Evolutionary conservation across 2,797 vertebrate genomes (phyloP).

Genomic region (Amblyraja radiata): DNA sequence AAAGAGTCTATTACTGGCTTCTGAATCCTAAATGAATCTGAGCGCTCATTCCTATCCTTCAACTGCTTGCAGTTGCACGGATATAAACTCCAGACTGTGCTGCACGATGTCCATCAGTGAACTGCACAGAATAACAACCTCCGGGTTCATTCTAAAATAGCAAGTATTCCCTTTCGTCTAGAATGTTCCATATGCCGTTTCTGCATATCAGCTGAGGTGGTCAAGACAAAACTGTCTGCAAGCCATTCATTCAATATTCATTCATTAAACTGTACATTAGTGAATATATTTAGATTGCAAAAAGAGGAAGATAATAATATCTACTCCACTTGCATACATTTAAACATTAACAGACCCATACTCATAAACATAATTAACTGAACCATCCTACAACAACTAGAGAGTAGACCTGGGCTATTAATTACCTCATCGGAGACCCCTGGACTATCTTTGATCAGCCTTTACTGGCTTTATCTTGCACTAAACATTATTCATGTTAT

Average conservation of each 20-base stretch:
- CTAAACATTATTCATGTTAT: too few species aligned
- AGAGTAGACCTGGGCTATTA: too few species aligned
- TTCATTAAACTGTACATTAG: not conserved
- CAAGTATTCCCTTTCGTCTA: slow-evolving; percentile 25
- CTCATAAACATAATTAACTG: not conserved
- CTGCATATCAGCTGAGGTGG: slow-evolving; percentile 7
- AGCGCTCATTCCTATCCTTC: not conserved
- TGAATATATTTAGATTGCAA: not conserved
- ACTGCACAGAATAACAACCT: slow-evolving; percentile 2
- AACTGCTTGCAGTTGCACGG: not conserved
- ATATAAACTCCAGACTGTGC: slow-evolving; percentile 12
- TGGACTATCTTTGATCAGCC: too few species aligned
- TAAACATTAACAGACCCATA: not conserved
- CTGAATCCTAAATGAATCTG: not conserved
- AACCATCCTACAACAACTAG: too few species aligned
- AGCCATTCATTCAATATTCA: slow-evolving; percentile 18
- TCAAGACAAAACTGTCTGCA: slow-evolving; percentile 1
- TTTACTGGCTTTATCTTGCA: too few species aligned
- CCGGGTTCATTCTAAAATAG: slow-evolving; percentile 7
- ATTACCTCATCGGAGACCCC: too few species aligned
- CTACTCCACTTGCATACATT: slow-evolving; percentile 38
- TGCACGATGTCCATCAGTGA: not conserved
- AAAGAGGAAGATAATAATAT: slow-evolving; percentile 43
- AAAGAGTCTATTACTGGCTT: not conserved
- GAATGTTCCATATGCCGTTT: slow-evolving; percentile 7